phyloP scores from a whole-genome alignment of 1,140 invertebrate genomes.

The Bombus confusus region DNA sequence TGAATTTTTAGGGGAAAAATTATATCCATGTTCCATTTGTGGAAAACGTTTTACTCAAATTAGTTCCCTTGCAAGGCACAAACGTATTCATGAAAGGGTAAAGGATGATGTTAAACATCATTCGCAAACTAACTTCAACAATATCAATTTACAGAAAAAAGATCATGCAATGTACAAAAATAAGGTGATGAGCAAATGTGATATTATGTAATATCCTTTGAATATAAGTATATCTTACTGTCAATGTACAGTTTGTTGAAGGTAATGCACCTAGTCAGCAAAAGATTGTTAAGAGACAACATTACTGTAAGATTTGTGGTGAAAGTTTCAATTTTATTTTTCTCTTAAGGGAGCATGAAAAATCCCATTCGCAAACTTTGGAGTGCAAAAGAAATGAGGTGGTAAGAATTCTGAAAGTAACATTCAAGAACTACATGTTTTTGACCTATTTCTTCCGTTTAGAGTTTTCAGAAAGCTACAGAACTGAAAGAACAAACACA shows the following conservation, averaged over 20 bases:
- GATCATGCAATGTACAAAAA: constrained; percentile 11
- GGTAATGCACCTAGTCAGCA: constrained; percentile 46
- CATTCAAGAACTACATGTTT: neutral
- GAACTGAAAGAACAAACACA: constrained; percentile 59
- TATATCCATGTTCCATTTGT: constrained; percentile 81
- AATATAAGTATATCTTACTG: constrained; percentile 23
- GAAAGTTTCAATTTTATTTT: constrained; percentile 77
- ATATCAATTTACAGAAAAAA: neutral
- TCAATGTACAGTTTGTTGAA: constrained; percentile 51
- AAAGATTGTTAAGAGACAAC: constrained; percentile 69
- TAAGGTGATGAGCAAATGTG: constrained; percentile 39
- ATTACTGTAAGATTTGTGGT: constrained; percentile 80
- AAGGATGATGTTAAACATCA: constrained; percentile 49
- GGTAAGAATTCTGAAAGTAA: constrained; percentile 57
- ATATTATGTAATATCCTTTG: neutral
- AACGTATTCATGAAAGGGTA: constrained; percentile 72
- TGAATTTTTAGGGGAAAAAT: constrained; percentile 77
- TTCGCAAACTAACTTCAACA: constrained; percentile 30
- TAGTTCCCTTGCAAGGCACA: constrained; percentile 76
- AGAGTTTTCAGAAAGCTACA: constrained; percentile 64
- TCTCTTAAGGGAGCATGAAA: constrained; percentile 76
- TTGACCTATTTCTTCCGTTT: neutral
- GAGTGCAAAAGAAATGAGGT: constrained; percentile 62
- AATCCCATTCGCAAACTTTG: constrained; percentile 58
- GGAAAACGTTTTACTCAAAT: constrained; percentile 81